phyloP scores from a whole-genome alignment of 2,113 vertebrate genomes.

The Cariama cristata region DNA sequence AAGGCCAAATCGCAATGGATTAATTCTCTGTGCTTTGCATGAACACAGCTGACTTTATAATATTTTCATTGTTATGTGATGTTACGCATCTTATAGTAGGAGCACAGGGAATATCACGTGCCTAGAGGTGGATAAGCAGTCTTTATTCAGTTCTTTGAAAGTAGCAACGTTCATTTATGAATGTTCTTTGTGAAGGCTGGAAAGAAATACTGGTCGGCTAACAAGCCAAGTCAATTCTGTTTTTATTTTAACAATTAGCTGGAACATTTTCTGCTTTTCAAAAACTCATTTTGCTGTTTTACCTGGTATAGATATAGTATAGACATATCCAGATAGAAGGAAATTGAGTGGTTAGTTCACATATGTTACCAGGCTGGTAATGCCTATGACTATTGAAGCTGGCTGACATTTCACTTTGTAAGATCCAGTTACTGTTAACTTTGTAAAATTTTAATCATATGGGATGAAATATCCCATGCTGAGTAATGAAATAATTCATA shows the following conservation, averaged over 20 bases:
- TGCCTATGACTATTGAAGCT: background rate
- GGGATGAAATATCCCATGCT: background rate
- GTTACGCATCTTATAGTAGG: background rate
- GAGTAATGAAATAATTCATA: background rate
- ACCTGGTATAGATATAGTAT: background rate
- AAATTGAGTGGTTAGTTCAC: background rate
- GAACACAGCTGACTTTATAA: background rate
- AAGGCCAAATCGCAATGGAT: background rate
- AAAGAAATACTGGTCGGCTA: background rate
- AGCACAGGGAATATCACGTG: background rate
- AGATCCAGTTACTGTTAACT: conserved; percentile 26
- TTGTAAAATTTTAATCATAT: conserved; percentile 12
- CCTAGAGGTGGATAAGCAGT: conserved; percentile 18
- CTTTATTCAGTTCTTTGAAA: conserved; percentile 19
- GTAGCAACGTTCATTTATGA: conserved; percentile 2
- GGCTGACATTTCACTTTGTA: background rate
- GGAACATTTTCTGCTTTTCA: background rate
- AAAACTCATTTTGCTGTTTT: background rate
- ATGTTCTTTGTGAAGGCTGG: background rate
- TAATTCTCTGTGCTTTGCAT: conserved; percentile 17
- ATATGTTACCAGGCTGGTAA: background rate
- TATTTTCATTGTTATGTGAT: conserved; percentile 7
- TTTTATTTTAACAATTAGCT: background rate
- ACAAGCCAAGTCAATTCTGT: background rate
- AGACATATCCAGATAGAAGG: background rate